These are phyloP conservation scores for Mungos mungo DNA, from an alignment of 2,113 vertebrate genomes.

Conservation along the genomic window DNA sequence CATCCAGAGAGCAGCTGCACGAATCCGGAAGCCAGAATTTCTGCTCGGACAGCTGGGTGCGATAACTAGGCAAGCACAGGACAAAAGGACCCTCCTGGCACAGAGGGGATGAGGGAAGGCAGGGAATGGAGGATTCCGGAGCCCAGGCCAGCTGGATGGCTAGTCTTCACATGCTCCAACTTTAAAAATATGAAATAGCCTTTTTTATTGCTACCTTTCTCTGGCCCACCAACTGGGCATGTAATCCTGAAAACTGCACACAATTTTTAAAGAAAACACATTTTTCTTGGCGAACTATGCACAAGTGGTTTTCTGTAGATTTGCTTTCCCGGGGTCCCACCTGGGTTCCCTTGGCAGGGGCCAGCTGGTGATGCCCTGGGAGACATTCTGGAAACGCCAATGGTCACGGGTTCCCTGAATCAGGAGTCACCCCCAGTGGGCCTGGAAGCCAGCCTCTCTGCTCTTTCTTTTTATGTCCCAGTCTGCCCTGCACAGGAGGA, in stretches of 20 bases:
- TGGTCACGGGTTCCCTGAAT: neutral
- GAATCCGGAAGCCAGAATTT: neutral
- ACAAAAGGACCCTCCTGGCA: neutral
- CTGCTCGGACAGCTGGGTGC: constrained; percentile 70
- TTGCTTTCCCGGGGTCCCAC: constrained; percentile 48
- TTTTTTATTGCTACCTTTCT: neutral
- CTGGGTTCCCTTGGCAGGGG: constrained; percentile 57
- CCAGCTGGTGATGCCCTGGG: constrained; percentile 48
- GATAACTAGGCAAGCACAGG: constrained; percentile 49
- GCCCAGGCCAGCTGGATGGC: neutral
- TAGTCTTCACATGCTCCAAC: constrained; percentile 26
- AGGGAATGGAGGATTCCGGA: neutral
- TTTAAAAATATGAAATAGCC: neutral
- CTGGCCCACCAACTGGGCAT: neutral
- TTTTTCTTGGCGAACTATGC: constrained; percentile 60
- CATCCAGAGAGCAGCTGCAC: neutral
- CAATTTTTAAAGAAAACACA: neutral
- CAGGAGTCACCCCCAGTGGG: neutral
- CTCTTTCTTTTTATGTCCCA: neutral
- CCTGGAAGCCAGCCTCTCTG: neutral
- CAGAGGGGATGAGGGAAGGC: neutral
- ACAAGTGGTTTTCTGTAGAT: constrained; percentile 69
- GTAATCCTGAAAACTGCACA: neutral
- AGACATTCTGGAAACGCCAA: neutral
- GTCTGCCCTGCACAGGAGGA: neutral